A percentile compares a stretch with the other conserved stretches of the same genome.
Conservation (phyloP, 2,888 invertebrate species). For the Drosophila diplacantha region DNA sequence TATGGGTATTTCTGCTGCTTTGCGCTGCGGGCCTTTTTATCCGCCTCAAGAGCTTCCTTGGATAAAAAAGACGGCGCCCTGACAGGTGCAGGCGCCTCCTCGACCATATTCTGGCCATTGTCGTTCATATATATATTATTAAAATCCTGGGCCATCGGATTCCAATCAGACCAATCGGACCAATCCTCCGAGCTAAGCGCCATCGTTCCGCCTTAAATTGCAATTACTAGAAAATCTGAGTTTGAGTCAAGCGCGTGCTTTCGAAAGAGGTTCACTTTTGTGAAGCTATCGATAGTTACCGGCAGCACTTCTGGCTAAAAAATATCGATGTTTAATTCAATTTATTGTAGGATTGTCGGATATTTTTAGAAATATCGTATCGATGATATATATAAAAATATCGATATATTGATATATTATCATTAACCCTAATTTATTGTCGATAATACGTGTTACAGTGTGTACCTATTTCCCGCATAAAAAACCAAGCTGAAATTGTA, state of each 20-base stretch:
- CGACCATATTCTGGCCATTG: slow-evolving; percentile 3
- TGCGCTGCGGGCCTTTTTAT: background rate
- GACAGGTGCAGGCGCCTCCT: background rate
- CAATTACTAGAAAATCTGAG: background rate
- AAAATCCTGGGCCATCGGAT: slow-evolving; percentile 49
- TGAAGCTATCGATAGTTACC: no score
- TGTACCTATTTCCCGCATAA: background rate
- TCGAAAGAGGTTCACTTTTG: background rate
- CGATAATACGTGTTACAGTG: background rate
- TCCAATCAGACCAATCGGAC: slow-evolving; percentile 40
- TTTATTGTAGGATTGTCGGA: no score
- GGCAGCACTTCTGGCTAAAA: no score
- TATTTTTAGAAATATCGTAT: no score
- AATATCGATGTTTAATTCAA: no score
- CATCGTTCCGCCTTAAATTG: background rate
- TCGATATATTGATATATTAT: no score
- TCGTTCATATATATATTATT: slow-evolving; percentile 31
- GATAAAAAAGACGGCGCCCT: background rate
- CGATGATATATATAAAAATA: no score
- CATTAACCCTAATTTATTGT: background rate
- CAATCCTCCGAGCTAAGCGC: slow-evolving; percentile 7
- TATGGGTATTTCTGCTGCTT: slow-evolving; percentile 41
- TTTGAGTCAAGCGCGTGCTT: slow-evolving; percentile 14
- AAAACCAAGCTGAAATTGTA: slow-evolving; percentile 29
- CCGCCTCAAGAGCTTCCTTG: background rate